Percentiles rank a stretch among this genome's conserved stretches.
phyloP scores from a whole-genome alignment of 1,140 invertebrate genomes.

The Lepidurus apus region DNA sequence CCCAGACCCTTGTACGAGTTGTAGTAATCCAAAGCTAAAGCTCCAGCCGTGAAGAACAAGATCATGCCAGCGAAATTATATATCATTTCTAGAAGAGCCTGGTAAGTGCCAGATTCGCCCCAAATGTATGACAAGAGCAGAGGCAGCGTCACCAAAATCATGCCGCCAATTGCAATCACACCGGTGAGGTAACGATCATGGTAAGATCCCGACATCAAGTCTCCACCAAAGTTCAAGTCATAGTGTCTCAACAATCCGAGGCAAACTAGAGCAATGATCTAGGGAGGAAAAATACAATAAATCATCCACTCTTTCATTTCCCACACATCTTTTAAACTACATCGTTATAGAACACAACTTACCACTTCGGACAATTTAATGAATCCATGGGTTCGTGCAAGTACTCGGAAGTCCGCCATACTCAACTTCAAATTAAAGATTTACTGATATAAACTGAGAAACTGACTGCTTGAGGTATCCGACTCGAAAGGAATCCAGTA shows the following conservation, averaged over 20 bases:
- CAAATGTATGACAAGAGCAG: constrained; percentile 36
- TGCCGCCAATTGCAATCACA: constrained; percentile 36
- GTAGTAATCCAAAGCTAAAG: constrained; percentile 35
- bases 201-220: constrained; percentile 32
- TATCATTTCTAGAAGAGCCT: constrained; percentile 34
- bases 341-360: not conserved
- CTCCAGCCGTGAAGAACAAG: constrained; percentile 34
- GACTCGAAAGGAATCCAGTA: constrained; percentile 20
- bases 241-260: constrained; percentile 35
- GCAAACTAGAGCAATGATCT: constrained; percentile 35
- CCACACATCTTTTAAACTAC: not conserved
- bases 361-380: constrained; percentile 36
- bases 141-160: constrained; percentile 36
- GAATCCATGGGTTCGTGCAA: constrained; percentile 35
- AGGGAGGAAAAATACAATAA: constrained; percentile 25
- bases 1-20: constrained; percentile 32
- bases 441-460: not conserved
- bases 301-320: not conserved
- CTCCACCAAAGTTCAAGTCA: constrained; percentile 36
- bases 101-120: constrained; percentile 35
- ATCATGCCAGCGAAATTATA: constrained; percentile 34
- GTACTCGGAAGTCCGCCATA: constrained; percentile 36
- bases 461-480: not conserved
- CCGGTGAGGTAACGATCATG: constrained; percentile 35
- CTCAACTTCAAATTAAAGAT: not conserved